A percentile compares a stretch with the other conserved stretches of the same genome.
These are phyloP conservation scores for Ciconia stormi DNA, from an alignment of 2,113 vertebrate genomes.

Conservation along the genomic window DNA sequence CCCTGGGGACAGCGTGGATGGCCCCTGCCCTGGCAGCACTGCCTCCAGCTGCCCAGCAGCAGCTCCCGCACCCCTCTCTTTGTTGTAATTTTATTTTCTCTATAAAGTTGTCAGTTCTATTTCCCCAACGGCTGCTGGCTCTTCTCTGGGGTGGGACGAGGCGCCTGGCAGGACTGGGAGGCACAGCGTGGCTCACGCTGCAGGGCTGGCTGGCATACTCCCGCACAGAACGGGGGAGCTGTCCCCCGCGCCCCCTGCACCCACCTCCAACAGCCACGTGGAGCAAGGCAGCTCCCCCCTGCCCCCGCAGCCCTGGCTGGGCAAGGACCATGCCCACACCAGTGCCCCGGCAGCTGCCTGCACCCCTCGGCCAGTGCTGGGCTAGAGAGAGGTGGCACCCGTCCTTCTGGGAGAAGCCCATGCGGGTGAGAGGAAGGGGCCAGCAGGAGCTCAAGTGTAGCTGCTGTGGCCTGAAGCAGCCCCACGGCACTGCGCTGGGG, in stretches of 20 bases:
- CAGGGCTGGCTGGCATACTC: rapidly evolving
- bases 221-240: rapidly evolving
- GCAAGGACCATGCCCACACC: not conserved
- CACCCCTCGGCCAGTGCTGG: not conserved
- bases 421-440: not conserved
- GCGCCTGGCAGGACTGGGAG: not conserved
- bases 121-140: not conserved
- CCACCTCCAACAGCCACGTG: too few species aligned
- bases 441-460: not conserved
- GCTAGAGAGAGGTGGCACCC: not conserved
- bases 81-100: constrained; percentile 59
- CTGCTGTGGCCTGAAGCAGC: not conserved
- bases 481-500: rapidly evolving
- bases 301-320: not conserved
- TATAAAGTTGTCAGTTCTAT: constrained; percentile 35
- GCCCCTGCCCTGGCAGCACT: not conserved
- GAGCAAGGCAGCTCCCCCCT: too few species aligned
- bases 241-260: not conserved
- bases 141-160: not conserved
- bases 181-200: rapidly evolving
- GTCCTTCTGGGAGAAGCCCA: not conserved
- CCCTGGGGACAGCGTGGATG: not conserved
- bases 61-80: not conserved
- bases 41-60: not conserved
- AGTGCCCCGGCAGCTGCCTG: not conserved